Base-by-base conservation (phyloP, 2,113 vertebrate species). In the Antidorcas marsupialis region DNA sequence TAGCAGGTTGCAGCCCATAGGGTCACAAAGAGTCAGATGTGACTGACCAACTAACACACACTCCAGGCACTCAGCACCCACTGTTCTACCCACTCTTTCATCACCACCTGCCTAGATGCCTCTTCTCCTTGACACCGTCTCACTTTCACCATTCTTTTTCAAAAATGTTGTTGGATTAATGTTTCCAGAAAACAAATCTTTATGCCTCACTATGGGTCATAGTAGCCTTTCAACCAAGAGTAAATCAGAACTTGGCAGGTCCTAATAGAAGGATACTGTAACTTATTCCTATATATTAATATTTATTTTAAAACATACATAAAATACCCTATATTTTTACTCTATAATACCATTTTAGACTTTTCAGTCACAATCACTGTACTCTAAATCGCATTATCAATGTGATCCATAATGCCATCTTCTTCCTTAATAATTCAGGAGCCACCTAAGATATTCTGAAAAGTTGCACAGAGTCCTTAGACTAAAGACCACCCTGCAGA, bases 241-340 rank as follows among this genome's bases (percentile, higher is more conserved):
- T 45, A 53, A 96, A 27, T 10, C 60, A 60, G 60, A 94, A 60
- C 47, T 78, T 67, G 71, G 36, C 30, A 95, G 52, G 45, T 88
- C 82, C 43, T 91, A 57, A 85, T 7, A 57, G 5, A 95, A 87
- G 17, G 36, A 59, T n/a, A 43, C 2, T 8, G 15, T 52, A 60
- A 94, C 71, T 84, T 89, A 94, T 91, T 93, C 27, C 89, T 27
- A 93, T 94, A 76, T 95, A 71, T 43, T 86, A 94, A 92, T 36
- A 16, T 39, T 13, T 36, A 45, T 39, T 90, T 93, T 64, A 15
- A 95, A 78, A 84, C 12, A 64, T 30, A 23, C 47, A 12, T 23
- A 86, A 85, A 74, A 89, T n/a, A 12, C 1, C 71, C 7, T 27
- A 89, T 89, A 91, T 96, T 94, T 71, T 59, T 91, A 92, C 1